Conservation (phyloP, 1,140 invertebrate genomes). For the Brachionus asplanchnoidis region DNA sequence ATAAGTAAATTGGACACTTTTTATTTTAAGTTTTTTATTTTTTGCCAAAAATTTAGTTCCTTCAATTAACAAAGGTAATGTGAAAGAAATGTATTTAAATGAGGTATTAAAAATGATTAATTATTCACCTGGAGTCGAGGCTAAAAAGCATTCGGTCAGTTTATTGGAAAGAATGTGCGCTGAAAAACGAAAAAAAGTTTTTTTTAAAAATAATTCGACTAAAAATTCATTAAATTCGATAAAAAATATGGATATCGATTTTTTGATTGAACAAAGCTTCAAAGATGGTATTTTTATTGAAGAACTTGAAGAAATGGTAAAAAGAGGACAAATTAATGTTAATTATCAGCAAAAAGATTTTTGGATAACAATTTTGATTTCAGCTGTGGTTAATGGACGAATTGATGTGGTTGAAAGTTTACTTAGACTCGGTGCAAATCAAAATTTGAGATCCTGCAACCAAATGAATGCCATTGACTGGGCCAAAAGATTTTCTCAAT, state of each 20-base stretch:
- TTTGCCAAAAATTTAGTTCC: background rate
- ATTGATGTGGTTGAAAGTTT: conserved; percentile 65
- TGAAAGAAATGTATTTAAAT: background rate
- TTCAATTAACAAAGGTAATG: background rate
- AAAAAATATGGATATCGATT: background rate
- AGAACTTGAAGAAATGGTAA: background rate
- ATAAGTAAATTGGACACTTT: conserved; percentile 57
- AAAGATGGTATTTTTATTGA: conserved; percentile 11
- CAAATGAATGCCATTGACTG: conserved; percentile 71
- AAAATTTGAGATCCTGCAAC: conserved; percentile 64
- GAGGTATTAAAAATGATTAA: background rate
- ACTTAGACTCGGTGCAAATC: conserved; percentile 67
- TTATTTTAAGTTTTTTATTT: background rate
- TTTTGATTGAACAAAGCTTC: background rate
- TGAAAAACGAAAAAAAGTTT: conserved; percentile 18
- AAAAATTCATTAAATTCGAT: background rate
- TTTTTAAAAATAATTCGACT: conserved; percentile 12
- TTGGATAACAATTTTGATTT: conserved; percentile 70
- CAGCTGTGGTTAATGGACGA: conserved; percentile 67
- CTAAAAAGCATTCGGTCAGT: background rate
- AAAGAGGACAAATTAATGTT: conserved; percentile 44
- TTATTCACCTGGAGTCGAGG: background rate
- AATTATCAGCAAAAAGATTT: conserved; percentile 65
- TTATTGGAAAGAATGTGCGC: background rate
- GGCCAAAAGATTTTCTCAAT: conserved; percentile 64